These are phyloP conservation scores for Loxodonta africana DNA, from an alignment of 2,113 vertebrate genomes.

Conservation along the genomic window DNA sequence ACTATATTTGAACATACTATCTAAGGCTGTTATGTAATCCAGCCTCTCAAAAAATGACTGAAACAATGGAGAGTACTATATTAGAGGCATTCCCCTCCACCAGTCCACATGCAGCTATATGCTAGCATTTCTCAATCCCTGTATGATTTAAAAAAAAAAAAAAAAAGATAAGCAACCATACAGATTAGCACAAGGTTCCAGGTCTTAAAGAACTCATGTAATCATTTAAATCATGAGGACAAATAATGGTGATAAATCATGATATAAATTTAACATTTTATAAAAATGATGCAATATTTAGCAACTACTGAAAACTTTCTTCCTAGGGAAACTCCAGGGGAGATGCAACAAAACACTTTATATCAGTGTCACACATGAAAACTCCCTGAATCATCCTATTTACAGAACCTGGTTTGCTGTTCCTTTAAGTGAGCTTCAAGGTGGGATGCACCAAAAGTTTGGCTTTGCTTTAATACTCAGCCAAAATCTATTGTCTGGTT, in stretches of 20 bases:
- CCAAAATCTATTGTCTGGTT: not conserved
- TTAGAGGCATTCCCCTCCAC: too few relatives aligned
- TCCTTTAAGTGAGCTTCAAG: not conserved
- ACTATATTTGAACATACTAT: not conserved
- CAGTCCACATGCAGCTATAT: not conserved
- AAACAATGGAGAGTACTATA: not conserved
- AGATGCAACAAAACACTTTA: not conserved
- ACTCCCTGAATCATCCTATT: not conserved
- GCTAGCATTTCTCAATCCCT: not conserved
- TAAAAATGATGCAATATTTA: not conserved
- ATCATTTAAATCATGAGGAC: not conserved
- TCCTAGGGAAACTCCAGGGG: not conserved
- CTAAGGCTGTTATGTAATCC: not conserved
- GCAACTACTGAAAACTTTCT: not conserved
- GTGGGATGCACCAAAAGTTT: not conserved
- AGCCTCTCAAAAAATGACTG: not conserved
- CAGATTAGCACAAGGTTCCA: not conserved
- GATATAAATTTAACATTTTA: not conserved
- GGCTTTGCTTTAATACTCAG: not conserved
- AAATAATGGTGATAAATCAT: not conserved
- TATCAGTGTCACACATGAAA: not conserved
- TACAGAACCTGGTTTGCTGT: not conserved
- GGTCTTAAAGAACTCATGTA: not conserved
- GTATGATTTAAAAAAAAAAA: too few relatives aligned
- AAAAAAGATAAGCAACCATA: not conserved